phyloP scores from a whole-genome alignment of 2,113 vertebrate genomes.

The Lepus timidus region DNA sequence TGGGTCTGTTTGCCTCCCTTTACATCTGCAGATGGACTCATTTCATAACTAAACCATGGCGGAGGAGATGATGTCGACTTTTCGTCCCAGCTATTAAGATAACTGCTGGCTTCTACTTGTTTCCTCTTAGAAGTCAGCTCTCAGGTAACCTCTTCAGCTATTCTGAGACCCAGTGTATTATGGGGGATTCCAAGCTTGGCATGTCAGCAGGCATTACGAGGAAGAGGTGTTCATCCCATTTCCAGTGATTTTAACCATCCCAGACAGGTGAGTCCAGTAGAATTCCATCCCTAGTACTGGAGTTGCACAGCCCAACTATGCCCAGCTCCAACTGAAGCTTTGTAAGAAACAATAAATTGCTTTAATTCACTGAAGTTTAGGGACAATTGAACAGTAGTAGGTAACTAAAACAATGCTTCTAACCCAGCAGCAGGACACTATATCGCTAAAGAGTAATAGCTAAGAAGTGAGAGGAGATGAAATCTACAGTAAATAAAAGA shows the following conservation, averaged over 20 bases:
- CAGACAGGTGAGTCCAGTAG: neutral
- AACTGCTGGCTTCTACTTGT: neutral
- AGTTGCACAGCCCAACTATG: neutral
- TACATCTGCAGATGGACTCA: neutral
- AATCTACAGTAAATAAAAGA: neutral
- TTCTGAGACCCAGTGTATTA: neutral
- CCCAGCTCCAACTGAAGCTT: rapidly evolving
- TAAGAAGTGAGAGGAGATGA: neutral
- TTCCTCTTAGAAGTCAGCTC: neutral
- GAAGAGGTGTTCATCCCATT: neutral
- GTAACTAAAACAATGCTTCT: neutral
- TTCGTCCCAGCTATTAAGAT: neutral
- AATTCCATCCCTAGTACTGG: neutral
- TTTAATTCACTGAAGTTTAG: neutral
- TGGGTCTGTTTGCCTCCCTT: neutral
- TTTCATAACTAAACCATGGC: constrained; percentile 30
- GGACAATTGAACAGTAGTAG: neutral
- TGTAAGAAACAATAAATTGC: neutral
- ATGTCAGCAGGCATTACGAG: neutral
- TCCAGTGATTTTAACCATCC: neutral
- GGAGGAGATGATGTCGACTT: neutral
- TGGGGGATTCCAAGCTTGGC: neutral
- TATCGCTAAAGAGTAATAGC: neutral
- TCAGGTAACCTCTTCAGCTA: neutral
- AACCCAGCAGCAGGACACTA: neutral